phyloP scores from a whole-genome alignment of 2,797 vertebrate genomes.

The Chanos chanos region DNA sequence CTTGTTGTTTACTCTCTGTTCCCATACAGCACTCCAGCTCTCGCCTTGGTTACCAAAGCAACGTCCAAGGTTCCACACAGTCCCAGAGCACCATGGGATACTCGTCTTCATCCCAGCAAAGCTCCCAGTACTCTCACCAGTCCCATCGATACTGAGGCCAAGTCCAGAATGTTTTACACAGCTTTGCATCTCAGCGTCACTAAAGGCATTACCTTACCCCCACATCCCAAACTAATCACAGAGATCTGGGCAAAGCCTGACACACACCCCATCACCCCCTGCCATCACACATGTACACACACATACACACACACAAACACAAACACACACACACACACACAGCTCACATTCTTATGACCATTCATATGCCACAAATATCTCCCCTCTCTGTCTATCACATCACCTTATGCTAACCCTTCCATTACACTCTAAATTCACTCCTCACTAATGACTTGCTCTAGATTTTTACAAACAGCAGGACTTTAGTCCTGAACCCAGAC shows the following conservation, averaged over 20 bases:
- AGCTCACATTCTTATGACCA: not conserved
- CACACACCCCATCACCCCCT: not conserved
- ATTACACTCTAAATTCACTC: slow-evolving; percentile 10
- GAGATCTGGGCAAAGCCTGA: not conserved
- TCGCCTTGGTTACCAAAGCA: slow-evolving; percentile 98
- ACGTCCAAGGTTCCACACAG: slow-evolving; percentile 90
- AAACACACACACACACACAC: too few species aligned
- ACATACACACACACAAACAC: too few species aligned
- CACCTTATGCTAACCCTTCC: not conserved
- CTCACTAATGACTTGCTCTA: slow-evolving; percentile 13
- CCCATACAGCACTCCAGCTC: slow-evolving; percentile 85
- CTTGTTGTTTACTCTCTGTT: too few species aligned
- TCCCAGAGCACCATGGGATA: slow-evolving; percentile 94
- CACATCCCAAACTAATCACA: too few species aligned
- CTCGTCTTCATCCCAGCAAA: slow-evolving; percentile 91
- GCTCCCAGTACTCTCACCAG: slow-evolving; percentile 89
- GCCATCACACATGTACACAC: too few species aligned
- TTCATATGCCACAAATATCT: not conserved
- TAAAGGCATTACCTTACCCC: not conserved
- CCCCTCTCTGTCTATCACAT: not conserved
- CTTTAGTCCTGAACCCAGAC: not conserved
- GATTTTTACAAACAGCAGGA: too few species aligned
- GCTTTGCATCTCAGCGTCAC: slow-evolving; percentile 9
- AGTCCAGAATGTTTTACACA: too few species aligned
- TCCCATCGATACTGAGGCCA: slow-evolving; percentile 90